phyloP scores from a whole-genome alignment of 2,888 invertebrate genomes.

The Steinernema scapterisci region DNA sequence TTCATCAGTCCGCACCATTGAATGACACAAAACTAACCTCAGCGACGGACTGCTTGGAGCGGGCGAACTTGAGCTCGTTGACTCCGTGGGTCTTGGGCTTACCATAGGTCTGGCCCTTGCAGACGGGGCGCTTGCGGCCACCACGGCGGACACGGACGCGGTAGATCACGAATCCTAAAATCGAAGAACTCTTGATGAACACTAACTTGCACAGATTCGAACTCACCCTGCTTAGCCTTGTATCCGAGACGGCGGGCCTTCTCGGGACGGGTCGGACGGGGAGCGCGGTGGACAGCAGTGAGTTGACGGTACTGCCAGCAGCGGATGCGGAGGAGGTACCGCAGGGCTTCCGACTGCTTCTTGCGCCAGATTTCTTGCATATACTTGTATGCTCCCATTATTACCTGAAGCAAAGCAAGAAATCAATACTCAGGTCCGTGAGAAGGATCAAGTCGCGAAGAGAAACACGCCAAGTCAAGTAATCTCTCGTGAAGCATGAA shows the following conservation, averaged over 20 bases:
- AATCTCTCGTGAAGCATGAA: no score
- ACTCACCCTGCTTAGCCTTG: conserved; percentile 95
- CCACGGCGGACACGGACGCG: conserved; percentile 97
- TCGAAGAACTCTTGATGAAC: not conserved
- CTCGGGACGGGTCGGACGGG: conserved; percentile 93
- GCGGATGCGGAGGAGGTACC: conserved; percentile 90
- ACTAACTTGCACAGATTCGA: not conserved
- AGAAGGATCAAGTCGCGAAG: no score
- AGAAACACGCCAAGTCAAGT: no score
- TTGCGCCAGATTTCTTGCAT: conserved; percentile 98
- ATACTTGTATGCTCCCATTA: conserved; percentile 99
- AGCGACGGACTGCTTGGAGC: conserved; percentile 92
- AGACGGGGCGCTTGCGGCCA: conserved; percentile 96
- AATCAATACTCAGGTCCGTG: no score
- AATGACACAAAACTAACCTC: conserved; percentile 76
- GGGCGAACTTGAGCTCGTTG: conserved; percentile 93
- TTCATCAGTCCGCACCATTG: not conserved
- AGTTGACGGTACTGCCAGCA: conserved; percentile 96
- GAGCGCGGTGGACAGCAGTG: conserved; percentile 90
- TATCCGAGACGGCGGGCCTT: conserved; percentile 96
- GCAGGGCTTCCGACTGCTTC: conserved; percentile 96
- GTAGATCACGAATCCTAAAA: conserved; percentile 87
- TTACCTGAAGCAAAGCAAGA: conserved; percentile 35
- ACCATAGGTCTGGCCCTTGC: conserved; percentile 89
- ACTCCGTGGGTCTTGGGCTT: conserved; percentile 99